Percentiles rank a stretch among this genome's conserved stretches.
Conservation (phyloP, 2,113 vertebrate species). For the Solenodon paradoxus region DNA sequence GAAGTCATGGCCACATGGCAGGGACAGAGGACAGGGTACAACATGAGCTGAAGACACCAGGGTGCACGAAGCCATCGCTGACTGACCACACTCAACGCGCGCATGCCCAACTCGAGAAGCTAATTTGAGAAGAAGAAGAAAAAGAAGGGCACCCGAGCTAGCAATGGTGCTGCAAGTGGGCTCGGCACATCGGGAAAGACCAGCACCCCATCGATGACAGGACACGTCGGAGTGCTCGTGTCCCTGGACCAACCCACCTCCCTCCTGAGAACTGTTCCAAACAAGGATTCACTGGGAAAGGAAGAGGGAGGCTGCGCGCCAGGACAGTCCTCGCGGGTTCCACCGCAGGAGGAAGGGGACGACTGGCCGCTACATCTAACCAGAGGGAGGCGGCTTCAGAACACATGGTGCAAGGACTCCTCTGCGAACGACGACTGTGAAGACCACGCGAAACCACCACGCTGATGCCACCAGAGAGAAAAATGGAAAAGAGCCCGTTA, state of each 20-base stretch:
- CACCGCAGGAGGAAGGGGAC: accelerated
- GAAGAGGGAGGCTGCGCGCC: too few species aligned
- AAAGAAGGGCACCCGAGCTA: accelerated
- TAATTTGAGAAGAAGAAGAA: not conserved
- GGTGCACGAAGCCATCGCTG: not conserved
- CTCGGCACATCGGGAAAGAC: not conserved
- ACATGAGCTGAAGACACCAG: accelerated
- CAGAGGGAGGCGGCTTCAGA: not conserved
- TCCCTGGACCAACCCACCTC: not conserved
- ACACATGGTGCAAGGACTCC: accelerated
- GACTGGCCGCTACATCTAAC: not conserved
- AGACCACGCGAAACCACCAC: not conserved
- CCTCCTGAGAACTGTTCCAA: not conserved
- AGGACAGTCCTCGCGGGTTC: too few species aligned
- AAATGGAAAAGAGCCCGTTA: not conserved
- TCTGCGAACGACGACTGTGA: accelerated
- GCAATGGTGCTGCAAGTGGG: accelerated
- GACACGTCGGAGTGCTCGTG: not conserved
- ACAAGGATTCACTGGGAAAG: too few species aligned
- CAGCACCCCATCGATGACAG: not conserved
- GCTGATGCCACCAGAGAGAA: too few species aligned
- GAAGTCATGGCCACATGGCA: accelerated
- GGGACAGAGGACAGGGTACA: not conserved
- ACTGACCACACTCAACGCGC: not conserved
- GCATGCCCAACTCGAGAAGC: not conserved